A percentile compares a stretch with the other conserved stretches of the same genome.
Conservation (phyloP, 2,797 vertebrate species). For the Hoplostethus atlanticus region DNA sequence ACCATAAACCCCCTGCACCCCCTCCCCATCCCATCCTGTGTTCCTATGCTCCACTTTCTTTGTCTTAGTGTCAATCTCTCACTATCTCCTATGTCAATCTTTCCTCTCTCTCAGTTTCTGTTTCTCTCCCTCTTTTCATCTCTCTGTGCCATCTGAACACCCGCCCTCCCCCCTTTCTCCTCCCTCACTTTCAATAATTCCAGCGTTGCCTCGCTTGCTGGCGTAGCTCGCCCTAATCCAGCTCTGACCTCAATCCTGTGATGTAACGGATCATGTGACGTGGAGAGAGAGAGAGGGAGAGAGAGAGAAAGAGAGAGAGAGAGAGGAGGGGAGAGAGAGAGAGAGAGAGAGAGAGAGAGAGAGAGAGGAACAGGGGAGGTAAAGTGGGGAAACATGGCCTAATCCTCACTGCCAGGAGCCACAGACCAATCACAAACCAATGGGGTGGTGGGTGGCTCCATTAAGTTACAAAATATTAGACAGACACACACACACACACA, state of each 20-base stretch:
- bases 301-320: slow-evolving; percentile 48
- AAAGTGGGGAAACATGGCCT: slow-evolving; percentile 77
- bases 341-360: slow-evolving; percentile 37
- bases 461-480: slow-evolving; percentile 73
- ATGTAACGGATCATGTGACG: slow-evolving; percentile 87
- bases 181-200: slow-evolving; percentile 75
- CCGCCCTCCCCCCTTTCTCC: slow-evolving; percentile 23
- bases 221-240: slow-evolving; percentile 82
- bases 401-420: slow-evolving; percentile 69
- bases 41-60: slow-evolving; percentile 38
- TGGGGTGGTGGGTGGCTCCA: slow-evolving; percentile 57
- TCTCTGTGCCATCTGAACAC: slow-evolving; percentile 42
- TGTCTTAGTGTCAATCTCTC: slow-evolving; percentile 42
- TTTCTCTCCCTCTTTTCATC: slow-evolving; percentile 31
- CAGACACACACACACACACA: slow-evolving; percentile 8
- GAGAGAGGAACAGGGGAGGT: slow-evolving; percentile 39
- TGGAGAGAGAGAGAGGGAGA: slow-evolving; percentile 52
- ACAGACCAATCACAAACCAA: slow-evolving; percentile 75
- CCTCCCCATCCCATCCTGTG: not conserved
- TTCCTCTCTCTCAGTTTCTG: slow-evolving; percentile 21
- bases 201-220: slow-evolving; percentile 62
- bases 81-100: slow-evolving; percentile 10
- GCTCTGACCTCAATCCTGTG: slow-evolving; percentile 88
- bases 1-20: slow-evolving; percentile 36
- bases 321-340: slow-evolving; percentile 25